These are phyloP conservation scores for Mythimna loreyi DNA, from an alignment of 2,888 invertebrate genomes.

Conservation along the genomic window DNA sequence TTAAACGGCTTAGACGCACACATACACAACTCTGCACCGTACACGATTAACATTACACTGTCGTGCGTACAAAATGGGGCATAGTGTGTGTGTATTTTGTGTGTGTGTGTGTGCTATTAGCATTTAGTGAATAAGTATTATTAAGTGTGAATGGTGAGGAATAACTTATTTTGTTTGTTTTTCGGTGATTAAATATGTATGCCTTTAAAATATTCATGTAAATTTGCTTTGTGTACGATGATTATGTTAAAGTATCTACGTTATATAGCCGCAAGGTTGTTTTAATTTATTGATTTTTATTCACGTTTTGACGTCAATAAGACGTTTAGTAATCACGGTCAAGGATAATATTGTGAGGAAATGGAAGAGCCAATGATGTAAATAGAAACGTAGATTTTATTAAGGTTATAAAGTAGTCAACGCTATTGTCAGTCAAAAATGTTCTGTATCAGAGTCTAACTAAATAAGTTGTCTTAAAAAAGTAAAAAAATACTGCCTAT, in stretches of 20 bases:
- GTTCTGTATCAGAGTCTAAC: too few species aligned
- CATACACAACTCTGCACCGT: slow-evolving; percentile 52
- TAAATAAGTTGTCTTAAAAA: too few species aligned
- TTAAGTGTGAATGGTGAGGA: slow-evolving; percentile 70
- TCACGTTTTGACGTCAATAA: slow-evolving; percentile 16
- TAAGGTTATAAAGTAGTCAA: too few species aligned
- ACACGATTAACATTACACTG: slow-evolving; percentile 15
- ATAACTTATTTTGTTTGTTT: slow-evolving; percentile 70
- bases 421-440: too few species aligned
- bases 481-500: too few species aligned
- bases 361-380: slow-evolving; percentile 9
- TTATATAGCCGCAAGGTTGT: slow-evolving; percentile 30
- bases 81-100: slow-evolving; percentile 45
- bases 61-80: slow-evolving; percentile 3
- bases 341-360: slow-evolving; percentile 15
- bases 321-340: slow-evolving; percentile 14
- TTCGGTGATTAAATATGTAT: slow-evolving; percentile 68
- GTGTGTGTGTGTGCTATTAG: slow-evolving; percentile 76
- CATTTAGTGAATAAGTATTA: slow-evolving; percentile 85
- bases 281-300: slow-evolving; percentile 26
- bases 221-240: slow-evolving; percentile 33
- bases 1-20: slow-evolving; percentile 83
- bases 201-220: slow-evolving; percentile 47
- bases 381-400: too few species aligned
- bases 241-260: slow-evolving; percentile 16